Conservation (phyloP, 2,113 vertebrate genomes). For the Pao palembangensis region DNA sequence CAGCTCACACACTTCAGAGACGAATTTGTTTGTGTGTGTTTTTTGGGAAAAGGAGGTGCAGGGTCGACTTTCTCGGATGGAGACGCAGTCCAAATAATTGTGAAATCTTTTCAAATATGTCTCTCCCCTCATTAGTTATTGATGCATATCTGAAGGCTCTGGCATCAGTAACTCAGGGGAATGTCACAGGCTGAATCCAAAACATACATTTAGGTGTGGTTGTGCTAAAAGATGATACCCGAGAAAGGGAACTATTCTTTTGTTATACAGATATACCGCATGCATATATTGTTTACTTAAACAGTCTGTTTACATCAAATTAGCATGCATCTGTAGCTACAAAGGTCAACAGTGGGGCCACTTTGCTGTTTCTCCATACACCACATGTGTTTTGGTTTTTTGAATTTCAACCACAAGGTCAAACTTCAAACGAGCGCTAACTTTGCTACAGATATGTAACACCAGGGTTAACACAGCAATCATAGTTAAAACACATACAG, state of each 20-base stretch:
- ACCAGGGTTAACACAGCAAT: too few relatives aligned
- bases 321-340: neutral
- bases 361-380: too few relatives aligned
- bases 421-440: neutral
- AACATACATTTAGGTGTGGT: slow-evolving; percentile 22
- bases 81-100: slow-evolving; percentile 61
- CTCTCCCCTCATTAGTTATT: slow-evolving; percentile 49
- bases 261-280: neutral
- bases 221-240: slow-evolving; percentile 33
- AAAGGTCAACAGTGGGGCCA: neutral
- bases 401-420: too few relatives aligned
- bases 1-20: slow-evolving; percentile 62
- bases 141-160: slow-evolving; percentile 47
- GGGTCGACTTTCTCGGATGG: slow-evolving; percentile 54
- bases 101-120: slow-evolving; percentile 58
- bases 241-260: neutral
- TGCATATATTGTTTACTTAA: neutral
- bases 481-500: too few relatives aligned
- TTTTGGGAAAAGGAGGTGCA: slow-evolving; percentile 45
- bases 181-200: slow-evolving; percentile 49
- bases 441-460: too few relatives aligned
- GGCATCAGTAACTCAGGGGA: slow-evolving; percentile 55
- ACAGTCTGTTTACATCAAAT: neutral
- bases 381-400: too few relatives aligned
- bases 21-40: slow-evolving; percentile 56